Evolutionary conservation across 2,888 invertebrate genomes (phyloP), one percentile per base, ranked within the genome.

Genomic region (Mesochorus sp.): DNA sequence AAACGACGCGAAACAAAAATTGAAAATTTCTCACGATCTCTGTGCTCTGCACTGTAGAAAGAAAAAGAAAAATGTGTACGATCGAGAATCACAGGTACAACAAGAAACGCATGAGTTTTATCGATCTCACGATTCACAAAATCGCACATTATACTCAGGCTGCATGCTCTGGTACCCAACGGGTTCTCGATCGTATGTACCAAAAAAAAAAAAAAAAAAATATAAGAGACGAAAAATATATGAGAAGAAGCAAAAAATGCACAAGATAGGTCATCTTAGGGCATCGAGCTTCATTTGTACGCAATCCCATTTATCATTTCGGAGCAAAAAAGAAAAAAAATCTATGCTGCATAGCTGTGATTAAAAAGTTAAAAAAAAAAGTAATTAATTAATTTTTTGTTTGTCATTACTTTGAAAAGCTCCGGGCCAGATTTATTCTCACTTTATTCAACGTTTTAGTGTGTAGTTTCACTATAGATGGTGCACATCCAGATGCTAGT

Each of bases 1-100:
- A n/a, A n/a, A n/a, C 34, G 1, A 37, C 28, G 55, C 37, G 3
- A 37, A n/a, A 19, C 8, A 6, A 28, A 4, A 12, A 12, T 39
- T 19, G 26, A 44, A 31, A 42, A 55, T 39, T 47, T 66, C 55
- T 34, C 70, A 59, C 53, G 80, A 85, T 85, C 86, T 74, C 84
- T 88, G 80, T 84, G 83, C 87, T 89, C 85, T 88, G 86, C 84
- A 87, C 82, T 83, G 78, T 44, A 81, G 78, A 49, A 53, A 12
- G 44, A 34, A 47, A 68, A 57, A 70, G 37, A 57, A 53, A 37
- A 62, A 14, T 72, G 81, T 68, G 78, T 81, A 81, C 86, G 87
- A 84, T 86, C 84, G 85, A 88, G 85, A 82, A 86, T 86, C 83
- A 84, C 74, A 80, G 79, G 85, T 86, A 85, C 81, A 81, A 82